Evolutionary conservation across 2,888 invertebrate species (phyloP).

Genomic region (Halocaridina rubra): DNA sequence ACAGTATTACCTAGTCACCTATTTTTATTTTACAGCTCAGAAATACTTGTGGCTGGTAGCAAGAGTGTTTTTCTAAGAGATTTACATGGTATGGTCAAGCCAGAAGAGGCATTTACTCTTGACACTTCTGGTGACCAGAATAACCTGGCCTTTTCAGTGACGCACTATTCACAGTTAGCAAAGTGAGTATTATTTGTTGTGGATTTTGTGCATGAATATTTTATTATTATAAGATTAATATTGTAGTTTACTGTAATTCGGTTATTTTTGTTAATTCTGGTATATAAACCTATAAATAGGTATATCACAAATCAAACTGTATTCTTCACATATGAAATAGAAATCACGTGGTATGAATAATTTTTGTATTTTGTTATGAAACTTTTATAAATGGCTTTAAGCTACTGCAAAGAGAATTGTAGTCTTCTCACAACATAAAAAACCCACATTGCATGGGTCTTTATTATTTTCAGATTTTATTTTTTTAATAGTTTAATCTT

Average conservation of each 20-base stretch:
- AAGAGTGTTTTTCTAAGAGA: constrained; percentile 40
- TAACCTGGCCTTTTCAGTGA: constrained; percentile 7
- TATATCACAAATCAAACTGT: background rate
- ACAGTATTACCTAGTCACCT: background rate
- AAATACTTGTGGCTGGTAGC: constrained; percentile 2
- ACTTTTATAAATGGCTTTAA: background rate
- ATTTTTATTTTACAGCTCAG: background rate
- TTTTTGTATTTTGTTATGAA: background rate
- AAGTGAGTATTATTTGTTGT: background rate
- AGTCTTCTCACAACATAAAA: too few species aligned
- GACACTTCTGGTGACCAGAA: constrained; percentile 16
- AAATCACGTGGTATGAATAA: background rate
- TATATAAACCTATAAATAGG: background rate
- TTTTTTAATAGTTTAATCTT: too few species aligned
- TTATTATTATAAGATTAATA: too few species aligned
- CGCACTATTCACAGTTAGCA: constrained; percentile 29
- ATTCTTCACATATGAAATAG: background rate
- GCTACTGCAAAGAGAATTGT: too few species aligned
- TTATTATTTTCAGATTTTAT: background rate
- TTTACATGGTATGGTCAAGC: constrained; percentile 17
- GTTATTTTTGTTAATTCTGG: too few species aligned
- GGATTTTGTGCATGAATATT: background rate
- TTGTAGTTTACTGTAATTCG: too few species aligned
- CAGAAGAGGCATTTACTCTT: constrained; percentile 34
- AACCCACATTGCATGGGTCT: too few species aligned